Base-by-base conservation (phyloP, 1,140 invertebrate species). In the Amphibalanus amphitrite region DNA sequence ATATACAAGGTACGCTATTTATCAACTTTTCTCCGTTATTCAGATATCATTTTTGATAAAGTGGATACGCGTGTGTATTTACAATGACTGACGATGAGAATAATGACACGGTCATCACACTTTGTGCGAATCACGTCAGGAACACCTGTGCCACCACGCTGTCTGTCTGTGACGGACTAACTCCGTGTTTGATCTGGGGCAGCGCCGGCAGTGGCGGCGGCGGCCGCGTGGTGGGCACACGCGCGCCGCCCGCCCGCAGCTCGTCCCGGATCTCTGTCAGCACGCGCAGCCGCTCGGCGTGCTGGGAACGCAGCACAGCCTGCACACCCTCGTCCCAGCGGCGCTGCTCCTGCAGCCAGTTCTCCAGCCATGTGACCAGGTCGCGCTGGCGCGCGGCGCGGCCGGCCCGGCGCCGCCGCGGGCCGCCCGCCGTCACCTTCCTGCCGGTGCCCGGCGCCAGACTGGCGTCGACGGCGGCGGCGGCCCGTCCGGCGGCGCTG, bases 331-430 rank as follows among this genome's bases (percentile, higher is more conserved):
- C 65, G 28, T 67, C 65, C 65, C 65, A 67, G 65, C 65, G 65
- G 28, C 65, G 65, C 65, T 67, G 65, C 65, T 67, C 65, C 65
- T 67, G 26, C 26, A 67, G 15, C 65, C 65, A 67, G 26, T 17
- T 26, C n/a, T 28, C 26, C 65, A 67, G 28, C 65, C 28, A 28
- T n/a, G n/a, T 25, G 65, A 26, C 23, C 10, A 67, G 65, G n/a
- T 26, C 26, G 65, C 65, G 65, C 65, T 67, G 65, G 65, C 65
- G 65, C 4, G 26, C 47, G 47, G 47, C 47, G 47, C 47, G 47
- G 47, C 47, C 20, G 47, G 17, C 4, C 33, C 47, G 47, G 6
- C 47, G 47, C 13, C 47, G 47, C 13, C 47, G 47, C 47, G 47
- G 47, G 4, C 47, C 10, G 47, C 33, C 47, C 20, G 47, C 10